These are phyloP conservation scores for Ophioninae sp. DNA, from an alignment of 2,888 invertebrate species.

Conservation along the genomic window DNA sequence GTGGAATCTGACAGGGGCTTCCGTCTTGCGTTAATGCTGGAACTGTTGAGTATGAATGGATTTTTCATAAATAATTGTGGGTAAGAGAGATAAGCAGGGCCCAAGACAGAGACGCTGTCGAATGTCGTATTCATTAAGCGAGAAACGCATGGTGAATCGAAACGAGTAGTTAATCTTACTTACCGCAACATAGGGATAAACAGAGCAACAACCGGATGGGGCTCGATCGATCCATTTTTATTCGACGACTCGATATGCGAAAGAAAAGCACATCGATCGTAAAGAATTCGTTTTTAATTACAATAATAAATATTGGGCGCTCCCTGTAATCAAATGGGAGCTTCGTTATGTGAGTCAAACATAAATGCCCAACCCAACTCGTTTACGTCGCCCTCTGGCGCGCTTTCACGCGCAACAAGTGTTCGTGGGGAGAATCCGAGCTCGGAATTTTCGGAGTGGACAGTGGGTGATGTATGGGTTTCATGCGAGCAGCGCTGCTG, in stretches of 20 bases:
- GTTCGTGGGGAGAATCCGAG: neutral
- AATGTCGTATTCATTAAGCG: neutral
- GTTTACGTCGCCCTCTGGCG: constrained; percentile 32
- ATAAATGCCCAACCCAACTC: constrained; percentile 48
- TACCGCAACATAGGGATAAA: constrained; percentile 38
- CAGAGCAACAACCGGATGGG: constrained; percentile 28
- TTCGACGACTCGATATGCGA: neutral
- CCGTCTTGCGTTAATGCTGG: constrained; percentile 30
- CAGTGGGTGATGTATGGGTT: no score
- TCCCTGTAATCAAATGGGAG: constrained; percentile 3
- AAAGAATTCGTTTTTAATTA: neutral
- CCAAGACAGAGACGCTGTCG: no score
- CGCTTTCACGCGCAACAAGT: neutral
- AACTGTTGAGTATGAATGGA: constrained; percentile 19
- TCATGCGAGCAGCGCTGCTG: no score
- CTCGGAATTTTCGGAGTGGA: no score
- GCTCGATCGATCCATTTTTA: constrained; percentile 37
- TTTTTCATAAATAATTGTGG: neutral
- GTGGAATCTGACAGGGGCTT: constrained; percentile 87
- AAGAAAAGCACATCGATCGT: neutral
- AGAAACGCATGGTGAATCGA: constrained; percentile 10
- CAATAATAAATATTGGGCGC: constrained; percentile 11
- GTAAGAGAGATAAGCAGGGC: no score
- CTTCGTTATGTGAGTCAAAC: constrained; percentile 53
- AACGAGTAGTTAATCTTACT: constrained; percentile 12